Conservation (phyloP, 2,888 invertebrate genomes). For the Amphipoea oculea region DNA sequence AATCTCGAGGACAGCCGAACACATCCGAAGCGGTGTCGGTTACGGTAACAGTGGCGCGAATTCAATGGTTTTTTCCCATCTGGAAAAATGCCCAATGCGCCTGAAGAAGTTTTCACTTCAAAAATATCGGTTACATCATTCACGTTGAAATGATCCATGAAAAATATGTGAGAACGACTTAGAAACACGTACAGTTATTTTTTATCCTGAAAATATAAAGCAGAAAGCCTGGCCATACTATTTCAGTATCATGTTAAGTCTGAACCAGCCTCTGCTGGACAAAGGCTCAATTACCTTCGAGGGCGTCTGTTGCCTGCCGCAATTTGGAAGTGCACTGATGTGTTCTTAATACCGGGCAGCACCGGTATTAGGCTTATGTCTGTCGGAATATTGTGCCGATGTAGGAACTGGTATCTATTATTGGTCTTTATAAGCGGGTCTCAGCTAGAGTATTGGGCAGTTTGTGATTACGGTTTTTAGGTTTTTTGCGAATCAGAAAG, state of each 20-base stretch:
- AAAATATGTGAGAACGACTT: background rate
- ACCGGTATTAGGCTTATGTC: background rate
- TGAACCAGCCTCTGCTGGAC: constrained; percentile 13
- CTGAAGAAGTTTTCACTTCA: too few species aligned
- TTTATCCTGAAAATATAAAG: background rate
- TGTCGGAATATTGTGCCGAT: background rate
- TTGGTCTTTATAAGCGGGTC: background rate
- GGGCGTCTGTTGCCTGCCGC: background rate
- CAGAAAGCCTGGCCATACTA: background rate
- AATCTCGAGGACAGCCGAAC: too few species aligned
- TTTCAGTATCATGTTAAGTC: constrained; percentile 5
- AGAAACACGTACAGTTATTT: too few species aligned
- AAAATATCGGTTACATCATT: background rate
- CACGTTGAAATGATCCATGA: background rate
- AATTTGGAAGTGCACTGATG: constrained; percentile 38
- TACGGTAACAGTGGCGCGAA: too few species aligned
- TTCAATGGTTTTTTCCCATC: too few species aligned
- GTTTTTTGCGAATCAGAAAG: background rate
- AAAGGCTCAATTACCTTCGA: constrained; percentile 43
- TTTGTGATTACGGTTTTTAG: background rate
- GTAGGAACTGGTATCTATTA: background rate
- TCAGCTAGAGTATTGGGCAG: background rate
- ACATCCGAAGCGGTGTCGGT: too few species aligned
- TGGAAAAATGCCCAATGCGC: too few species aligned
- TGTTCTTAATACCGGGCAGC: constrained; percentile 18